These are phyloP conservation scores for Agrochola macilenta DNA, from an alignment of 2,888 invertebrate species.

Conservation along the genomic window DNA sequence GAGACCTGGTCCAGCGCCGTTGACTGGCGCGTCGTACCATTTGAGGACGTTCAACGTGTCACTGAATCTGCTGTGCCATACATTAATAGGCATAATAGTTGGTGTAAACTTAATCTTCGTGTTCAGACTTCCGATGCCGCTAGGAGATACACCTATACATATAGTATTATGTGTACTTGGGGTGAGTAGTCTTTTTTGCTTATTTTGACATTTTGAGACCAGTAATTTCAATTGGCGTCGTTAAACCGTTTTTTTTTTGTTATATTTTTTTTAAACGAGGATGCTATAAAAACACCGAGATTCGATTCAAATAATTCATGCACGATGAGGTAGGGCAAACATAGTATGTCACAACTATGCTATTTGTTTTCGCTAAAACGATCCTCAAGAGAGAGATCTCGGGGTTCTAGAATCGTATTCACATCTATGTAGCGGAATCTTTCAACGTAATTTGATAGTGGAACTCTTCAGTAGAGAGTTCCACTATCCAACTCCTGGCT, in stretches of 20 bases:
- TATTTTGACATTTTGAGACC: not conserved
- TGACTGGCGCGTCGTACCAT: constrained; percentile 31
- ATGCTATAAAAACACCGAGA: too few species aligned
- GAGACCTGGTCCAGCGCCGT: not conserved
- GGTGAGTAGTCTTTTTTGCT: constrained; percentile 75
- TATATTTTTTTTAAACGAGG: too few species aligned
- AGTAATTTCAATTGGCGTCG: not conserved
- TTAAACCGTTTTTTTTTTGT: not conserved
- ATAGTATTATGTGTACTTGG: constrained; percentile 83
- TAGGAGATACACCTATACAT: constrained; percentile 75
- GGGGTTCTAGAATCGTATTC: too few species aligned
- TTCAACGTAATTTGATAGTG: too few species aligned
- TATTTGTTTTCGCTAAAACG: too few species aligned
- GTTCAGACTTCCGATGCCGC: constrained; percentile 73
- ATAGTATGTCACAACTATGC: too few species aligned
- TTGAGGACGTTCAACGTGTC: constrained; percentile 76
- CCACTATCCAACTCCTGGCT: too few species aligned
- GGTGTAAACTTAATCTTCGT: constrained; percentile 74
- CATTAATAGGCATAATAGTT: constrained; percentile 80
- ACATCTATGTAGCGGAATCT: too few species aligned
- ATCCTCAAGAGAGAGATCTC: too few species aligned
- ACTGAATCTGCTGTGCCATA: constrained; percentile 77
- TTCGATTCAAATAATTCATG: too few species aligned
- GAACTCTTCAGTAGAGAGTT: too few species aligned
- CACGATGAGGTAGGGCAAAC: too few species aligned